These are phyloP conservation scores for Trichacis sp. DNA, from an alignment of 2,888 invertebrate genomes.

Conservation along the genomic window DNA sequence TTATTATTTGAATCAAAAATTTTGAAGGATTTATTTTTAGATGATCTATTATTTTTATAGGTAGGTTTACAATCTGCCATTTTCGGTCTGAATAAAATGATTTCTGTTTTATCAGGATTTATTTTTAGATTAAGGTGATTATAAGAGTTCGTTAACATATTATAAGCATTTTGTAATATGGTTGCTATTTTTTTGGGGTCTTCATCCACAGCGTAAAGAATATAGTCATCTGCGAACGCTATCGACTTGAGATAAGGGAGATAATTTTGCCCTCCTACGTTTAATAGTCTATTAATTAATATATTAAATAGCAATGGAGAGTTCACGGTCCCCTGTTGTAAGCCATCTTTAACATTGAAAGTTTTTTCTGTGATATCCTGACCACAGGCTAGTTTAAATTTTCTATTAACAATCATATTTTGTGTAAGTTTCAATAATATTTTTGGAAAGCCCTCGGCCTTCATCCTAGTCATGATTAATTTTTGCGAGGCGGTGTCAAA, in stretches of 20 bases:
- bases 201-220: constrained; percentile 10
- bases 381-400: constrained; percentile 12
- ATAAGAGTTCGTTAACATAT: too few species aligned
- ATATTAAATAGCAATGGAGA: constrained; percentile 40
- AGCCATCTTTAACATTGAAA: constrained; percentile 23
- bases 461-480: constrained; percentile 21
- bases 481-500: constrained; percentile 28
- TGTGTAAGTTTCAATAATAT: constrained; percentile 19
- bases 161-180: too few species aligned
- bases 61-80: too few species aligned
- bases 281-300: constrained; percentile 24
- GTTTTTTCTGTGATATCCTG: neutral
- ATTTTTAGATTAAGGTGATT: too few species aligned
- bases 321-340: constrained; percentile 40
- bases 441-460: constrained; percentile 21
- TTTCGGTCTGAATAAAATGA: constrained; percentile 20
- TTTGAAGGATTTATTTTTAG: too few species aligned
- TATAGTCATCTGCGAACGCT: constrained; percentile 38
- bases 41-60: too few species aligned
- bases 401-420: constrained; percentile 23
- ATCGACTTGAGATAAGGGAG: constrained; percentile 4
- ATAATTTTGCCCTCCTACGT: constrained; percentile 26
- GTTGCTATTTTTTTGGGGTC: too few species aligned
- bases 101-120: constrained; percentile 17
- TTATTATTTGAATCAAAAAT: too few species aligned